Conservation (phyloP, 2,113 vertebrate genomes). For the Pampusana beccarii region DNA sequence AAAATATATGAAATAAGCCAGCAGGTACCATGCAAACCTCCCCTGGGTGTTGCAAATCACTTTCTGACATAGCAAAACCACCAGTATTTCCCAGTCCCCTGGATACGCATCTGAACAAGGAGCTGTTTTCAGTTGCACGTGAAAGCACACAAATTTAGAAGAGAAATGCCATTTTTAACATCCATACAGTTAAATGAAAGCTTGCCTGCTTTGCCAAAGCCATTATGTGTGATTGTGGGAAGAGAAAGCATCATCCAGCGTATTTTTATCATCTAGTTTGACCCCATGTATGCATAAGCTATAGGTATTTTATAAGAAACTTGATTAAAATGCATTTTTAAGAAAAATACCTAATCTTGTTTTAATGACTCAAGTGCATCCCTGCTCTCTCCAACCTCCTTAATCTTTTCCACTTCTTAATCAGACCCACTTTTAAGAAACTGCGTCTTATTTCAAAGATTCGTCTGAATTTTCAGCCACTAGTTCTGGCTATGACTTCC, state of each 20-base stretch:
- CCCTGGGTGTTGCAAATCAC: not conserved
- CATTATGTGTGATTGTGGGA: not conserved
- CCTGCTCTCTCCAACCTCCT: not conserved
- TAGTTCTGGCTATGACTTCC: not conserved
- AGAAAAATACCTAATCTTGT: not conserved
- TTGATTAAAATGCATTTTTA: not conserved
- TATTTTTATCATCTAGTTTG: not conserved
- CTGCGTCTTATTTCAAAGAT: not conserved
- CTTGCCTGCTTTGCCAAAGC: not conserved
- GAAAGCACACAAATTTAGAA: not conserved
- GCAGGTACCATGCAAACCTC: not conserved
- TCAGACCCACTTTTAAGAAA: not conserved
- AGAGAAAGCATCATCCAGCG: not conserved
- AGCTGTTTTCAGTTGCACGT: not conserved
- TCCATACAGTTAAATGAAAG: not conserved
- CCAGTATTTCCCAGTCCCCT: not conserved
- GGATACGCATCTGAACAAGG: not conserved
- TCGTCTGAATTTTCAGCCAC: not conserved
- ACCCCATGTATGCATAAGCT: not conserved
- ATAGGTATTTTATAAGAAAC: not conserved
- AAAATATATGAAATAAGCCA: not conserved
- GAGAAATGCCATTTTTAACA: not conserved
- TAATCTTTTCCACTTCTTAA: not conserved
- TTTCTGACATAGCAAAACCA: not conserved
- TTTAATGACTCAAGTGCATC: not conserved